A percentile compares a stretch with the other conserved stretches of the same genome.
phyloP scores from a whole-genome alignment of 2,113 vertebrate genomes.

The Nothoprocta pentlandii region DNA sequence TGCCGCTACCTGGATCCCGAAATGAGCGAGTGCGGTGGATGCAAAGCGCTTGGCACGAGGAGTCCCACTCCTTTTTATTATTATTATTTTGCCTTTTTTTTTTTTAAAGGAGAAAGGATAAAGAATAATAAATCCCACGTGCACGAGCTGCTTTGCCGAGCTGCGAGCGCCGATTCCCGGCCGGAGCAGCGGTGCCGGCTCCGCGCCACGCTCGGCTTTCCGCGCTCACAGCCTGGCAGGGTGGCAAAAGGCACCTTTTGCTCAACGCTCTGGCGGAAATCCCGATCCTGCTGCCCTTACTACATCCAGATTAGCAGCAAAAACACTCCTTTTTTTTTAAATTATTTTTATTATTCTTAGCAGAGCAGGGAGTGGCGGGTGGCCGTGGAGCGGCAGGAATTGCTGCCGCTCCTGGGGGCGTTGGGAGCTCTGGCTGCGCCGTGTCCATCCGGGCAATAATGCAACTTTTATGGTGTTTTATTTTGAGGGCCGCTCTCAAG shows the following conservation, averaged over 20 bases:
- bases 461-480: fast-evolving
- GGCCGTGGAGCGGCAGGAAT: not conserved
- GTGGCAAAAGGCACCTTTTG: not conserved
- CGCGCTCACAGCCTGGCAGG: not conserved
- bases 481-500: not conserved
- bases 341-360: not conserved
- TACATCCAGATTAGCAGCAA: not conserved
- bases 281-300: fast-evolving
- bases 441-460: too few relatives aligned
- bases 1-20: fast-evolving
- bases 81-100: too few relatives aligned
- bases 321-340: not conserved
- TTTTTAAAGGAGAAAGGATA: too few relatives aligned
- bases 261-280: not conserved
- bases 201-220: not conserved
- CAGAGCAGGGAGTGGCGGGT: not conserved
- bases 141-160: not conserved
- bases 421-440: not conserved
- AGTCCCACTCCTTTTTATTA: not conserved
- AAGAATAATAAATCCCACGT: not conserved
- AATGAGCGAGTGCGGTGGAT: fast-evolving
- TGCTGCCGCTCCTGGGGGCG: not conserved
- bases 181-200: not conserved
- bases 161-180: not conserved
- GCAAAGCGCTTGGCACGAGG: fast-evolving